Evolutionary conservation across 2,113 vertebrate genomes (phyloP).

Genomic region (Litocranius walleri): DNA sequence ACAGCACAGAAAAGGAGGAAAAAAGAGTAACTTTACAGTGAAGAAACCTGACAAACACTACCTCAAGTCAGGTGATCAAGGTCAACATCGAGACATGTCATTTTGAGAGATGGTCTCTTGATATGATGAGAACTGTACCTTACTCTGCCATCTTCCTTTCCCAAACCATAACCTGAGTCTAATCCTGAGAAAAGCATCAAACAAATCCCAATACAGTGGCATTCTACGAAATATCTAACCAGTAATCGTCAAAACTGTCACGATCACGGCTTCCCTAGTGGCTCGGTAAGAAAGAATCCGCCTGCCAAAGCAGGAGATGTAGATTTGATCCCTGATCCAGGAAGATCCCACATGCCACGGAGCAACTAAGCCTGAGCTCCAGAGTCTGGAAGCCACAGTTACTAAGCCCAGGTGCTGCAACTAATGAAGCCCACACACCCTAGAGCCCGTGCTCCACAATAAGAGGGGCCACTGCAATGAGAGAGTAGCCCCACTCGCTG

Average conservation of each 20-base stretch:
- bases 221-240: not conserved
- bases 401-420: not conserved
- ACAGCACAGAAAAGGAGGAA: not conserved
- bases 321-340: not conserved
- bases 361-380: not conserved
- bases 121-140: not conserved
- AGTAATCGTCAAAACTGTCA: not conserved
- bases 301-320: not conserved
- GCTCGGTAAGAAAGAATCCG: not conserved
- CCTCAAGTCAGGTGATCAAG: not conserved
- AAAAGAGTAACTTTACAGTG: not conserved
- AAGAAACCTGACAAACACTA: not conserved
- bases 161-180: not conserved
- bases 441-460: not conserved
- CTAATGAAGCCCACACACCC: not conserved
- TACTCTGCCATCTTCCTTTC: not conserved
- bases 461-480: not conserved
- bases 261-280: not conserved
- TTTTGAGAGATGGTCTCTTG: not conserved
- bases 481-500: not conserved
- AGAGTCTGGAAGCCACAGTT: not conserved
- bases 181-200: conserved; percentile 8
- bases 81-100: not conserved
- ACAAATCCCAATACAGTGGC: not conserved
- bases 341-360: not conserved